phyloP scores from a whole-genome alignment of 1,140 invertebrate species.

The Nymphalis io region DNA sequence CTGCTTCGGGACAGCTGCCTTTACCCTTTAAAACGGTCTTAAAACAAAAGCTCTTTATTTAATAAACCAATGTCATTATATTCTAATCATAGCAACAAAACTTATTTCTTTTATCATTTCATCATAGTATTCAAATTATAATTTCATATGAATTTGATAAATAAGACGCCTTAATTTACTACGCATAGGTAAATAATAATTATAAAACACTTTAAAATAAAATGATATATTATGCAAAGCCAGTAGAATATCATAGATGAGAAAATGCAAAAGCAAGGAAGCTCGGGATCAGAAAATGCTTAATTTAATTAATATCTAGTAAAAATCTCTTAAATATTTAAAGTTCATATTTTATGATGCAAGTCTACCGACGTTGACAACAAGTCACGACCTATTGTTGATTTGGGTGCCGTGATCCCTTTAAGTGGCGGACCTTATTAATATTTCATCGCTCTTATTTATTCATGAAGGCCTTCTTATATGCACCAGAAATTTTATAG shows the following conservation, averaged over 20 bases:
- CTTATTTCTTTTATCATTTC: too few relatives aligned
- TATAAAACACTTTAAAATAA: too few relatives aligned
- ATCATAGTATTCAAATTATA: too few relatives aligned
- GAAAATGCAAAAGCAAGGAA: too few relatives aligned
- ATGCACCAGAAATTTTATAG: background rate
- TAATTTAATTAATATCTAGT: background rate
- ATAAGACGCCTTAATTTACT: too few relatives aligned
- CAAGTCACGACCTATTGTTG: background rate
- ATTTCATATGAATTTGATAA: too few relatives aligned
- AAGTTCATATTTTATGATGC: background rate
- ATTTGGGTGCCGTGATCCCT: conserved; percentile 14
- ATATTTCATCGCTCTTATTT: conserved; percentile 17
- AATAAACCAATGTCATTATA: background rate
- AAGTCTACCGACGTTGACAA: background rate
- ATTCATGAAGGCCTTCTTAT: background rate
- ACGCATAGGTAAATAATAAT: too few relatives aligned
- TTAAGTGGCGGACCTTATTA: conserved; percentile 12
- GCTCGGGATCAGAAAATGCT: too few relatives aligned
- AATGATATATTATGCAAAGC: too few relatives aligned
- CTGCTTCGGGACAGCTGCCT: conserved; percentile 29
- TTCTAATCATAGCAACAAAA: background rate
- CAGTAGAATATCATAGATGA: too few relatives aligned
- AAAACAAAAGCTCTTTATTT: background rate
- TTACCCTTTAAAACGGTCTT: conserved; percentile 13
- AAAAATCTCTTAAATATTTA: background rate